These are phyloP conservation scores for Takifugu bimaculatus DNA, from an alignment of 2,113 vertebrate genomes.

Conservation along the genomic window DNA sequence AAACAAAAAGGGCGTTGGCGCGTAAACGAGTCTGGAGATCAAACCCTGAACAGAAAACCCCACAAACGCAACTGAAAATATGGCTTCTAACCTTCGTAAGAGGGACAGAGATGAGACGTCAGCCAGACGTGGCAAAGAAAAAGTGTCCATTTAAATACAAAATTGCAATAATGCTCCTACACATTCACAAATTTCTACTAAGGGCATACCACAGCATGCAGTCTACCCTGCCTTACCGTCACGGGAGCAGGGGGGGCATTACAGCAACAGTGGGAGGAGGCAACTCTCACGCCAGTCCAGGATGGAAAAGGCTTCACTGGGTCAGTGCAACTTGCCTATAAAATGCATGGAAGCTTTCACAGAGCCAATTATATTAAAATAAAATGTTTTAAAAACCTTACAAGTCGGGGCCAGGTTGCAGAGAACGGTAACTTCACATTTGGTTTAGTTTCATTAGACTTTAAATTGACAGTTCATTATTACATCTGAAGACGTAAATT, in stretches of 20 bases:
- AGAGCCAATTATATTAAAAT: too few species aligned
- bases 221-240: constrained; percentile 66
- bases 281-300: constrained; percentile 33
- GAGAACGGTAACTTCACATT: constrained; percentile 34
- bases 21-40: constrained; percentile 15
- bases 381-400: constrained; percentile 4
- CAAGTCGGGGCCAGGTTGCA: neutral
- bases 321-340: neutral
- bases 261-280: constrained; percentile 67
- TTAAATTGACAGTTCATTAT: neutral
- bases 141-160: constrained; percentile 59
- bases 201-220: constrained; percentile 73
- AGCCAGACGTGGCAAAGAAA: constrained; percentile 57
- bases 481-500: neutral
- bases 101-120: constrained; percentile 34
- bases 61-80: constrained; percentile 33
- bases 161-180: constrained; percentile 65
- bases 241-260: constrained; percentile 51
- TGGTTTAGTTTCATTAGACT: constrained; percentile 20
- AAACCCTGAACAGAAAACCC: constrained; percentile 26
- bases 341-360: neutral
- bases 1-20: constrained; percentile 14
- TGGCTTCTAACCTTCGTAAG: constrained; percentile 51
- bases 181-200: constrained; percentile 71
- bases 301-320: constrained; percentile 7